phyloP scores from a whole-genome alignment of 1,140 invertebrate genomes.

The Lethrus apterus region DNA sequence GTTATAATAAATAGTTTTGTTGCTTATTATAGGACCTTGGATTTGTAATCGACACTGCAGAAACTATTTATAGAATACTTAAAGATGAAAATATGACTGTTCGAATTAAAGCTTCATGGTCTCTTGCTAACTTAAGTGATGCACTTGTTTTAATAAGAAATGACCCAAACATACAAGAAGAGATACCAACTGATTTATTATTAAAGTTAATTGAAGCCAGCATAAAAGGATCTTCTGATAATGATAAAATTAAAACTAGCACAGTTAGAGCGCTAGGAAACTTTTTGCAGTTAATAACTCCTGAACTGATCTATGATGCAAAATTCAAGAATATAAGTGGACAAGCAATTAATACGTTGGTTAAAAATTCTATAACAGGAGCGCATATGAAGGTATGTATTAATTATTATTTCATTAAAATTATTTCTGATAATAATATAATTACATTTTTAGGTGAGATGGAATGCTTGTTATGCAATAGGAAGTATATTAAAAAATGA shows the following conservation, averaged over 20 bases:
- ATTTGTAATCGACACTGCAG: constrained; percentile 63
- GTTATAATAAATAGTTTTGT: too few relatives aligned
- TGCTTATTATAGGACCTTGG: constrained; percentile 43
- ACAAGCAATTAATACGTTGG: constrained; percentile 52
- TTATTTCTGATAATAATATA: constrained; percentile 4
- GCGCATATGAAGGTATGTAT: constrained; percentile 66
- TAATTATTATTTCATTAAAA: neutral
- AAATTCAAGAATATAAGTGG: constrained; percentile 46
- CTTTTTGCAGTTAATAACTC: constrained; percentile 58
- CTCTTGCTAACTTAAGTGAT: constrained; percentile 75
- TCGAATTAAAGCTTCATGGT: constrained; percentile 73
- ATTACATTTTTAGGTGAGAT: constrained; percentile 54
- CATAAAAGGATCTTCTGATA: constrained; percentile 56
- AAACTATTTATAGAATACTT: constrained; percentile 56
- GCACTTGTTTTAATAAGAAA: constrained; percentile 57
- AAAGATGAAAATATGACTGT: constrained; percentile 59
- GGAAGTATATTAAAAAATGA: constrained; percentile 67
- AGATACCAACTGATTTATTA: constrained; percentile 59
- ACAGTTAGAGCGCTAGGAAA: constrained; percentile 73
- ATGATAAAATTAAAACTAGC: constrained; percentile 75
- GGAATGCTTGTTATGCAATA: constrained; percentile 85
- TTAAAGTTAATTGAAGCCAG: constrained; percentile 59
- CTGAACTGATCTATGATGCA: constrained; percentile 44
- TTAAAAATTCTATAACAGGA: constrained; percentile 58
- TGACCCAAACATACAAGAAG: constrained; percentile 39